These are phyloP conservation scores for Neocrepidodera transversa DNA, from an alignment of 2,888 invertebrate genomes.

Conservation along the genomic window DNA sequence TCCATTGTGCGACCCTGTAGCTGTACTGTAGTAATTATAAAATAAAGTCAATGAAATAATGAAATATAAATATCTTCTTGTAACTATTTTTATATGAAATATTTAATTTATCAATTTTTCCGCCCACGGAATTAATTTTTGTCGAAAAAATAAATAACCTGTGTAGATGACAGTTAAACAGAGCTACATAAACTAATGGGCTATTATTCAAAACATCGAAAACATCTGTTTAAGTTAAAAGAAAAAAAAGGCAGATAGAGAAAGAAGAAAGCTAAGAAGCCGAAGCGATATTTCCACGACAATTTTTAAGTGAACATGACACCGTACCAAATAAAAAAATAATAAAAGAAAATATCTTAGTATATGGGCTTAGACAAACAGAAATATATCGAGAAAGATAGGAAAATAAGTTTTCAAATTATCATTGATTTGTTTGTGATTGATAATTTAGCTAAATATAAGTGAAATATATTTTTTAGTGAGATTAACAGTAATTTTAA, in stretches of 20 bases:
- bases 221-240: constrained; percentile 49
- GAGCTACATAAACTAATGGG: constrained; percentile 44
- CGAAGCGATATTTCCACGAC: constrained; percentile 49
- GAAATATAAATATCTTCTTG: too few relatives aligned
- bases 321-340: constrained; percentile 7
- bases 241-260: constrained; percentile 18
- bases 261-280: constrained; percentile 18
- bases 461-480: too few relatives aligned
- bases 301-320: constrained; percentile 51
- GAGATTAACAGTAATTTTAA: too few relatives aligned
- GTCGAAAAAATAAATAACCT: constrained; percentile 20
- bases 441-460: too few relatives aligned
- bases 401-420: too few relatives aligned
- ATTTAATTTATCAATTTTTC: background rate
- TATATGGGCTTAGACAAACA: too few relatives aligned
- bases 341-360: background rate
- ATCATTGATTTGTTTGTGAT: too few relatives aligned
- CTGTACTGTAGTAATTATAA: too few relatives aligned
- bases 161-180: constrained; percentile 13
- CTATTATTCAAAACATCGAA: constrained; percentile 47
- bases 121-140: background rate
- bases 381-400: too few relatives aligned
- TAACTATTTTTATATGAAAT: too few relatives aligned
- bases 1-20: too few relatives aligned
- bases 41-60: too few relatives aligned